Evolutionary conservation across 2,888 invertebrate species (phyloP).

Genomic region (Malacosoma neustria): DNA sequence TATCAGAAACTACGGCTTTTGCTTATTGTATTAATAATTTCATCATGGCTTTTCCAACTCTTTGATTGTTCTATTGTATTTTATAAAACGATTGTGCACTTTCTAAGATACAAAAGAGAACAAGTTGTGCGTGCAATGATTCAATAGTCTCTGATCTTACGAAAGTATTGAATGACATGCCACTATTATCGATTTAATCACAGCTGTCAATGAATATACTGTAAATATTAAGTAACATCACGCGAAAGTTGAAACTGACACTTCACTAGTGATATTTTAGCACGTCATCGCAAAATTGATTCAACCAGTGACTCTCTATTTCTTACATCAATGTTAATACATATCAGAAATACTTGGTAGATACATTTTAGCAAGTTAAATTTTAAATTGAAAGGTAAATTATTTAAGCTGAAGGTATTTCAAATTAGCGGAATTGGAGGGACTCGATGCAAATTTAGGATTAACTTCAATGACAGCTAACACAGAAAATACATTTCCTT

Average conservation of each 20-base stretch:
- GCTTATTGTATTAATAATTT: slow-evolving; percentile 38
- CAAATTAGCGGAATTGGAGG: too few species aligned
- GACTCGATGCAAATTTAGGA: too few species aligned
- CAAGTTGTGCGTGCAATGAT: slow-evolving; percentile 12
- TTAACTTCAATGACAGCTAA: not conserved
- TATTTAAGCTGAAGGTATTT: too few species aligned
- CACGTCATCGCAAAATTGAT: too few species aligned
- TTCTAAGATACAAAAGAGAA: slow-evolving; percentile 26
- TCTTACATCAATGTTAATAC: too few species aligned
- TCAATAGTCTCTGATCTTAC: slow-evolving; percentile 14
- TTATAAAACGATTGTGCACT: slow-evolving; percentile 29
- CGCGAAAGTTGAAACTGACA: slow-evolving; percentile 5
- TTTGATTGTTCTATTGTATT: slow-evolving; percentile 38
- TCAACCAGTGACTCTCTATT: too few species aligned
- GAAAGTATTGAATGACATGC: slow-evolving; percentile 17
- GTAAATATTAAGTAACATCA: slow-evolving; percentile 2
- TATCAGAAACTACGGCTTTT: slow-evolving; percentile 33
- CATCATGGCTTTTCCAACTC: slow-evolving; percentile 20
- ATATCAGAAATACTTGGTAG: too few species aligned
- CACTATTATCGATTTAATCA: slow-evolving; percentile 1
- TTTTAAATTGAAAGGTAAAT: too few species aligned
- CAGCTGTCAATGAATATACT: not conserved
- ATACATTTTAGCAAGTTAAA: too few species aligned
- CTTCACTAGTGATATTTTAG: slow-evolving; percentile 17
- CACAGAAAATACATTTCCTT: not conserved